Conservation (phyloP, 2,888 invertebrate genomes). For the Andricus quercusramuli region DNA sequence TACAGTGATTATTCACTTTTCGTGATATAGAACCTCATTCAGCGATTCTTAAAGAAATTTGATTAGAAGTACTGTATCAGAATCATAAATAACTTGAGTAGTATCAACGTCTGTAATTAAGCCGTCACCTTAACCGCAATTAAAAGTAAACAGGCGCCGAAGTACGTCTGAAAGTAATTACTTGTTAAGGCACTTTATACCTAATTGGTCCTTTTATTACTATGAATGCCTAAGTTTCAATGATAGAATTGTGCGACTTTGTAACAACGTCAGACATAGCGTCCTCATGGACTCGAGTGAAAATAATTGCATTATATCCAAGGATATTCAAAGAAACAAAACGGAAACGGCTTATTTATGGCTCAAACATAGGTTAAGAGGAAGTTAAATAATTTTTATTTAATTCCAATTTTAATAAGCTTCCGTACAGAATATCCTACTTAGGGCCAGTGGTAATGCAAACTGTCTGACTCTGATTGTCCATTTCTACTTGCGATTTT, state of each 20-base stretch:
- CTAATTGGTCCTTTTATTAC: conserved; percentile 25
- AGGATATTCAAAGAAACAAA: conserved; percentile 1
- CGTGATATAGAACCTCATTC: neutral
- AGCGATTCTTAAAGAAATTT: neutral
- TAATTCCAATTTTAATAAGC: neutral
- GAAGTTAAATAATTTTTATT: neutral
- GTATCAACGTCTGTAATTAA: neutral
- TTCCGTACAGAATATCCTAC: no score
- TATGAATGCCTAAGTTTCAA: conserved; percentile 14
- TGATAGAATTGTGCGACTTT: conserved; percentile 21
- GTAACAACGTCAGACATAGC: neutral
- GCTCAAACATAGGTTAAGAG: neutral
- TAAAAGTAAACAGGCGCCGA: conserved; percentile 23
- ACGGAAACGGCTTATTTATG: neutral
- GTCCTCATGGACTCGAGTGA: neutral
- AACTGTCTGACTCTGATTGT: no score
- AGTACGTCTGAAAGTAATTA: conserved; percentile 3
- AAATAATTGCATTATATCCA: neutral
- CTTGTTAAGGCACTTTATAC: conserved; percentile 11
- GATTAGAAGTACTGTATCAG: neutral
- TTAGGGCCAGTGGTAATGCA: no score
- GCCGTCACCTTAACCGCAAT: conserved; percentile 29
- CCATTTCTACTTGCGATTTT: no score
- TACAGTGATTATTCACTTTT: no score
- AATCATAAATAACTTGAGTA: conserved; percentile 20